Base-by-base conservation (phyloP, 2,888 invertebrate genomes). In the Eristalinus aeneus region DNA sequence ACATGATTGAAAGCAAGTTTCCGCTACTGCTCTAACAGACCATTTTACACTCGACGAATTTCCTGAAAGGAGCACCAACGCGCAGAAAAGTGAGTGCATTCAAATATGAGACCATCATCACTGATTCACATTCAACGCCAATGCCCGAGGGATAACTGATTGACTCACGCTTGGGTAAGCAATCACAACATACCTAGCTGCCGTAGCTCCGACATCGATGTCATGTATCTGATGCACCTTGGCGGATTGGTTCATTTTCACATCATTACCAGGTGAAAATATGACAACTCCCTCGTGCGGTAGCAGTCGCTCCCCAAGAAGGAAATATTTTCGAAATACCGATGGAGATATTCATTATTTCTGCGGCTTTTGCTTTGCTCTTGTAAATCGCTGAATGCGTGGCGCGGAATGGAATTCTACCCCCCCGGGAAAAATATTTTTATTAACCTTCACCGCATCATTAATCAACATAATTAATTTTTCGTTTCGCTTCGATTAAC, bases 401-500 rank as follows among this genome's bases (percentile, higher is more conserved):
- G 16, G 16, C n/a, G 56, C 23, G 56, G 36, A 71, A 60, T 31
- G 61, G 32, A 72, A 63, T 61, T 32, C 46, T 10, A 22, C 20
- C 20, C n/a, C n/a, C 3, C 23, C n/a, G 23, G 54, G 23, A 36
- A 34, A 61, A 27, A 63, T 36, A 16, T 12, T 39, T 27, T 36
- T 31, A 39, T 27, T 64, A 27, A 74, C 64, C 74, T 16, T 64
- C 16, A 16, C 74, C 74, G 34, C 74, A 74, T 74, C 32, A 54
- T 74, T 65, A 56, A 64, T 64, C 23, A 36, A 74, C 39, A 36
- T 74, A 65, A 74, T 74, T 64, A 56, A 74, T 65, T 74, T 64
- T 64, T n/a, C 16, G 27, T 65, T 65, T 65, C 16, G 27, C 56
- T 65, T 65, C 64, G 23, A 58, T 74, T 65, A 65, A 74, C 12